Evolutionary conservation across 2,113 vertebrate genomes (phyloP).

Genomic region (Synodontis membranacea): DNA sequence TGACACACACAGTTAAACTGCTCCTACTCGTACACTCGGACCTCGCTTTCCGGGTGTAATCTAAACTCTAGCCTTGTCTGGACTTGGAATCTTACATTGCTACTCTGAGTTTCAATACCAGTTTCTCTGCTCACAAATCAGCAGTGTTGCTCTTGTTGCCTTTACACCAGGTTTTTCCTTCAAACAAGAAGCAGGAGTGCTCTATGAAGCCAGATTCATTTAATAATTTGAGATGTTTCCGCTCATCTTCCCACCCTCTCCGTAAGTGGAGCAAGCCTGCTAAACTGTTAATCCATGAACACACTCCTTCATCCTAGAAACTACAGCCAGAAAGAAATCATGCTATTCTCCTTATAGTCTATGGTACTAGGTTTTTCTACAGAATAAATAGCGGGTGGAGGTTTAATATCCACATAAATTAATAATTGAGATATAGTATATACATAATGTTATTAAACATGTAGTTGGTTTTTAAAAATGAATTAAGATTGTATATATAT

Average conservation of each 20-base stretch:
- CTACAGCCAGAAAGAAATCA: background rate
- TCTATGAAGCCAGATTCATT: background rate
- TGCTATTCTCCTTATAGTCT: conserved; percentile 10
- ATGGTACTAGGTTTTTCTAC: conserved; percentile 47
- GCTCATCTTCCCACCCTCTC: background rate
- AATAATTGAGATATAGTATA: conserved; percentile 46
- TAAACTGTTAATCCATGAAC: background rate
- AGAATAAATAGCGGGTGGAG: conserved; percentile 36
- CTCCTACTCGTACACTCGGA: background rate
- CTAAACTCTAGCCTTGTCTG: background rate
- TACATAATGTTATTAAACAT: conserved; percentile 78
- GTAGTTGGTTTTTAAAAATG: conserved; percentile 76
- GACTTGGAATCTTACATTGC: background rate
- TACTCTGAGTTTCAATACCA: background rate
- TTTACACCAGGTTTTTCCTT: background rate
- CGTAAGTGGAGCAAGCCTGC: background rate
- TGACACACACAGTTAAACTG: background rate
- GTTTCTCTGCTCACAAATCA: background rate
- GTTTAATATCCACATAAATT: conserved; percentile 18
- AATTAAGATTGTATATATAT: conserved; percentile 72
- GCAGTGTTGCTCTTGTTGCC: background rate
- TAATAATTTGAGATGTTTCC: background rate
- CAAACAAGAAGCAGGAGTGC: background rate
- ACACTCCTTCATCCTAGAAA: background rate
- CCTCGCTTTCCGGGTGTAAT: background rate